phyloP scores from a whole-genome alignment of 2,113 vertebrate genomes.

The Austrofundulus limnaeus region DNA sequence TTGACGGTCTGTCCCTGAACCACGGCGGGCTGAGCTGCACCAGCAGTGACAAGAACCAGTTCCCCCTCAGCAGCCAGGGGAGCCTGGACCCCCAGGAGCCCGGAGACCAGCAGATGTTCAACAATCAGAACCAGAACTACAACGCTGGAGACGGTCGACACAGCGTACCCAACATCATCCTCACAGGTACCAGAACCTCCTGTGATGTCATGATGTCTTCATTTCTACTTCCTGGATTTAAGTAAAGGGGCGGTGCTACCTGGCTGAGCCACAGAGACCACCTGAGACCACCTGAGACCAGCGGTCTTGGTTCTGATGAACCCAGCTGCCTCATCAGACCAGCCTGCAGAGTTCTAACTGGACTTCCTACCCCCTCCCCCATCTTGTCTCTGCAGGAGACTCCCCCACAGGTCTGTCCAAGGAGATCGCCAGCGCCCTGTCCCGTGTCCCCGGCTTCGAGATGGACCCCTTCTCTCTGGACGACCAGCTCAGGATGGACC shows the following conservation, averaged over 20 bases:
- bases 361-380: not conserved
- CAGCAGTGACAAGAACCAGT: slow-evolving; percentile 61
- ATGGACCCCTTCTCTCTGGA: slow-evolving; percentile 84
- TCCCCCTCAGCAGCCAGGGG: slow-evolving; percentile 70
- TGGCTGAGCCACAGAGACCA: no score
- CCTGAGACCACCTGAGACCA: not conserved
- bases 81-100: slow-evolving; percentile 71
- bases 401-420: slow-evolving; percentile 87
- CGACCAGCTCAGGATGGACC: slow-evolving; percentile 86
- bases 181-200: slow-evolving; percentile 52
- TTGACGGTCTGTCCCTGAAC: slow-evolving; percentile 72
- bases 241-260: no score
- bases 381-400: slow-evolving; percentile 70
- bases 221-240: no score
- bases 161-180: slow-evolving; percentile 87
- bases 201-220: not conserved
- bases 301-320: no score
- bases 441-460: slow-evolving; percentile 89
- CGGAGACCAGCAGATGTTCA: slow-evolving; percentile 76
- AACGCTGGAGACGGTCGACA: slow-evolving; percentile 65
- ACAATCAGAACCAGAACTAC: slow-evolving; percentile 81
- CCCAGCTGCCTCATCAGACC: no score
- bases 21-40: slow-evolving; percentile 60
- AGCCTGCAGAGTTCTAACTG: no score
- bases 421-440: slow-evolving; percentile 88